Base-by-base conservation (phyloP, 2,113 vertebrate genomes). In the Coturnix japonica region DNA sequence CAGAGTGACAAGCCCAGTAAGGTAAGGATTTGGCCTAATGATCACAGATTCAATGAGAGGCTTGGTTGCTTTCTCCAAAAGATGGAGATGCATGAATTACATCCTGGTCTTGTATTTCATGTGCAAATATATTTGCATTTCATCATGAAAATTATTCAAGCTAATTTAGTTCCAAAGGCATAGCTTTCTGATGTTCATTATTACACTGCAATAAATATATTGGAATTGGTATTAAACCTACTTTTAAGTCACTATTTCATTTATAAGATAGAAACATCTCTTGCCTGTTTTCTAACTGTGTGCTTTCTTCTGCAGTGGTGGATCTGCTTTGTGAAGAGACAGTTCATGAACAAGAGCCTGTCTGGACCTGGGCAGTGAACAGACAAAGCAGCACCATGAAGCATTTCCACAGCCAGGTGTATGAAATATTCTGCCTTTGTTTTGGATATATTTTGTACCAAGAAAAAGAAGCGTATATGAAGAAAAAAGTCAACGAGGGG, bases 321-420 rank as follows among this genome's bases (percentile, higher is more conserved):
- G 99, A 98, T 98, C 91, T 99, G 99, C 97, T 99, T 99, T 89
- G 99, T 99, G 97, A 99, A 99, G 98, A 99, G 97, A 94, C 99
- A 99, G 96, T 99, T 99, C 98, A 99, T 99, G 99, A 99, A 99
- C 98, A 99, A 99, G 97, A 99, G 99, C 69, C 98, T 99, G 49
- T 99, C 99, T 22, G 99, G 98, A 56, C 99, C 99, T 31, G 99
- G 99, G 44, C 99, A 99, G 95, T 99, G 97, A 98, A 84, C 79
- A 82, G 17, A 25, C 46, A 66, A 77, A 85, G 56, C 17, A 87
- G 33, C 41, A 53, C 57, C 18, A 33, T 79, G 9, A 87, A 93
- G 39, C 69, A 25, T 72, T 91, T 85, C 85, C 69, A 53, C 87
- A 87, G 85, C 92, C 82, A 91, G 90, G 54, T 93, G 85, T 94